These are phyloP conservation scores for Rhingia rostrata DNA, from an alignment of 2,888 invertebrate species.

Conservation along the genomic window DNA sequence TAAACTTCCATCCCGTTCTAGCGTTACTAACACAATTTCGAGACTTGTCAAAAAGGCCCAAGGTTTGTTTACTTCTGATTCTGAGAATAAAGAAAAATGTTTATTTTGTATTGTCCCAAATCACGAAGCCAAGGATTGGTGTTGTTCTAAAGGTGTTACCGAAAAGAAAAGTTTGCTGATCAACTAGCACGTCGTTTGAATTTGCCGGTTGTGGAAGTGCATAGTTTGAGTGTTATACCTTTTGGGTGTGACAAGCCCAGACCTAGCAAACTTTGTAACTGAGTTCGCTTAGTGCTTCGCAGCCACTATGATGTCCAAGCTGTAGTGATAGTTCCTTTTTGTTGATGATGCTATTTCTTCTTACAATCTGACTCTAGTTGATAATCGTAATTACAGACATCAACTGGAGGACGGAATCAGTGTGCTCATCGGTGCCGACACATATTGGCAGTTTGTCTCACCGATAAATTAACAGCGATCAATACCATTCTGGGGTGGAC, in stretches of 20 bases:
- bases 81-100: not conserved
- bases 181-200: not conserved
- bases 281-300: too few relatives aligned
- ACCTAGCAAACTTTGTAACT: too few relatives aligned
- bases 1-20: constrained; percentile 3
- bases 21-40: not conserved
- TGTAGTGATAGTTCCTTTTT: not conserved
- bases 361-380: too few relatives aligned
- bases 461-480: constrained; percentile 23
- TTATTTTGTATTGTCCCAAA: constrained; percentile 13
- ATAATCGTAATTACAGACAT: not conserved
- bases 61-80: constrained; percentile 14
- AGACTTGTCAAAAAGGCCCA: constrained; percentile 14
- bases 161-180: too few relatives aligned
- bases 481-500: too few relatives aligned
- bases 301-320: constrained; percentile 5
- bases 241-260: not conserved
- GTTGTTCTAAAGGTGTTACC: too few relatives aligned
- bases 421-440: constrained; percentile 32
- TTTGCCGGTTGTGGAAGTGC: not conserved
- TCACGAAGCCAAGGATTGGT: too few relatives aligned
- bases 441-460: constrained; percentile 29
- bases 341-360: too few relatives aligned
- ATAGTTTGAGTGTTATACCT: not conserved
- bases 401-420: constrained; percentile 29